Evolutionary conservation across 2,113 vertebrate species (phyloP).

Genomic region (Tragelaphus buxtoni): DNA sequence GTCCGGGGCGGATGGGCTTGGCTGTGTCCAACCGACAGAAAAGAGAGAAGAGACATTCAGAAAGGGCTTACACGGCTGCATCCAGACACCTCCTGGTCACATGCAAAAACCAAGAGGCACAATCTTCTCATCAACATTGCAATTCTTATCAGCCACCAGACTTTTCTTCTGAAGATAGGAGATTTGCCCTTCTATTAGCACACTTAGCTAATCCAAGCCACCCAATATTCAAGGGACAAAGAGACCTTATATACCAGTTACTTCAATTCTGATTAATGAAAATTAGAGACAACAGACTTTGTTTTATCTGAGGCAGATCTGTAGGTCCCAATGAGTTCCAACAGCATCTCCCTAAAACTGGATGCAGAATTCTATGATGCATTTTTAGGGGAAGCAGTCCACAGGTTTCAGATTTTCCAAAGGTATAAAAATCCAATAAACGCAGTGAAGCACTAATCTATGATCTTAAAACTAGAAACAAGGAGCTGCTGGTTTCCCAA

Average conservation of each 20-base stretch:
- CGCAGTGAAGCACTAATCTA: not conserved
- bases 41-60: not conserved
- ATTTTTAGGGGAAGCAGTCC: not conserved
- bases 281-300: not conserved
- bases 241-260: not conserved
- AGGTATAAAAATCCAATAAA: not conserved
- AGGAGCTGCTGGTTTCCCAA: not conserved
- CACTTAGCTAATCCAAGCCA: not conserved
- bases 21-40: conserved; percentile 76
- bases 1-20: conserved; percentile 93
- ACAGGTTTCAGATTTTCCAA: not conserved
- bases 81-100: not conserved
- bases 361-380: not conserved
- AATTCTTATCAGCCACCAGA: not conserved
- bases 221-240: not conserved
- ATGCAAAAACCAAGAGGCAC: not conserved
- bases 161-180: not conserved
- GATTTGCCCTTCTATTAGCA: not conserved
- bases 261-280: not conserved
- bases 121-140: not conserved
- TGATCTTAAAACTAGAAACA: conserved; percentile 14
- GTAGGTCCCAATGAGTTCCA: not conserved
- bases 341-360: not conserved
- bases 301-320: not conserved
- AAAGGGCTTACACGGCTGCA: not conserved